These are phyloP conservation scores for Eulemur macaco DNA, from an alignment of 2,113 vertebrate genomes.

Conservation along the genomic window DNA sequence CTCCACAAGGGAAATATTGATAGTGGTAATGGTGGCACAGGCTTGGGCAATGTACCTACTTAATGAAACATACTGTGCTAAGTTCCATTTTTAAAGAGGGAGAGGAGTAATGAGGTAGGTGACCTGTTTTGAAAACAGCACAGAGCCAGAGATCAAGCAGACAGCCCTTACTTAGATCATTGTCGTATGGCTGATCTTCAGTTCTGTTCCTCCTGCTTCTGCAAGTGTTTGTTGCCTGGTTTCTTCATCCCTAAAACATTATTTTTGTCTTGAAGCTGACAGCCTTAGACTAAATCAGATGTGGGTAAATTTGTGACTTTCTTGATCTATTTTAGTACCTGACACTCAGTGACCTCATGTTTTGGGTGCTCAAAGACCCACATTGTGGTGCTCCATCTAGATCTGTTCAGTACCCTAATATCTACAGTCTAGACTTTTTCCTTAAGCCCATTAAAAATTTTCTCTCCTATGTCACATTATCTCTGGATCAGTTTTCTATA, in stretches of 20 bases:
- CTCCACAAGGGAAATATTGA: conserved; percentile 58
- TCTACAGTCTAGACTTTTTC: neutral
- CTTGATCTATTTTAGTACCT: neutral
- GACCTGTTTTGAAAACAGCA: conserved; percentile 14
- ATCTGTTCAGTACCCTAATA: neutral
- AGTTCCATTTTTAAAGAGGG: conserved; percentile 58
- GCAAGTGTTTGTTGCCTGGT: neutral
- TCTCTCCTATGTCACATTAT: neutral
- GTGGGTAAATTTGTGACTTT: neutral
- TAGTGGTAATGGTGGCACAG: conserved; percentile 24
- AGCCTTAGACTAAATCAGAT: neutral
- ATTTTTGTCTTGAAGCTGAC: neutral
- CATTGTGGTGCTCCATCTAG: neutral
- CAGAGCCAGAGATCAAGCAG: neutral
- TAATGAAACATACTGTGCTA: conserved; percentile 32
- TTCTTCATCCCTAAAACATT: neutral
- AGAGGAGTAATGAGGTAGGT: conserved; percentile 31
- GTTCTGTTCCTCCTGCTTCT: neutral
- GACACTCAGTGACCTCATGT: neutral
- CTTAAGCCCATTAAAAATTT: neutral
- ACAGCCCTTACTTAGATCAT: neutral
- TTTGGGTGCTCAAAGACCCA: neutral
- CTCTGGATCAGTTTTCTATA: neutral
- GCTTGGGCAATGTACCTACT: neutral
- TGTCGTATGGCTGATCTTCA: neutral